Evolutionary conservation across 37 sponge, comb jelly and placozoan genomes (phyloP), one percentile per base, ranked within the genome.

Genomic region (Diacarnus erythraeanus): DNA sequence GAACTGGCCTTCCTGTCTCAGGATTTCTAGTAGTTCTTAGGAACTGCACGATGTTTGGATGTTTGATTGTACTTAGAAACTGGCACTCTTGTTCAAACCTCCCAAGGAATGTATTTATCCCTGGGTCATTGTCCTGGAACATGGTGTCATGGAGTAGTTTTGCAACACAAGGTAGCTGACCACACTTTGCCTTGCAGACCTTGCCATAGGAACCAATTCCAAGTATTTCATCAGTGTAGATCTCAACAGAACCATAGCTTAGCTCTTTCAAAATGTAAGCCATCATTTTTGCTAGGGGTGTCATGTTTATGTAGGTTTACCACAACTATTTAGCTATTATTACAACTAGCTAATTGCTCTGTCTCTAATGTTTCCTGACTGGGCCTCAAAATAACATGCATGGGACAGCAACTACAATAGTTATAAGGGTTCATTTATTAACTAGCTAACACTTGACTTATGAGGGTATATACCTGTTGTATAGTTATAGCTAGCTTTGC

Each of bases 171-270:
- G 39, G 42, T 0, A 77, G 43, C 10, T 65, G 33, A 31, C 60
- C 65, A 64, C 77, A 77, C 42, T 15, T 23, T 5, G 64, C 77
- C 27, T 27, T 77, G 65, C 60, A 64, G 54, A 77, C 77, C 25
- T 37, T 23, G n/a, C 77, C 77, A 64, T 77, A 77, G 0, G 77
- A 23, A 0, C 77, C 77, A 33, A 64, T 38, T 30, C 77, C 77
- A 21, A 77, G 18, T 5, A 56, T 22, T 8, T 74, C 74, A 18
- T 65, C 34, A 1, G 17, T 65, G 66, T 30, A 65, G 34, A 65
- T 65, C 15, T 30, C 66, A 39, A 83, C 29, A 25, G 75, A 59
- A 12, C 76, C 69, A 61, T 83, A 47, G 51, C 10, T 47, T 12
- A 47, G 12, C 51, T 47, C 51, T 47, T 47, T 47, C 51, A 47